Base-by-base conservation (phyloP, 2,113 vertebrate genomes). In the Pterocles orientalis region DNA sequence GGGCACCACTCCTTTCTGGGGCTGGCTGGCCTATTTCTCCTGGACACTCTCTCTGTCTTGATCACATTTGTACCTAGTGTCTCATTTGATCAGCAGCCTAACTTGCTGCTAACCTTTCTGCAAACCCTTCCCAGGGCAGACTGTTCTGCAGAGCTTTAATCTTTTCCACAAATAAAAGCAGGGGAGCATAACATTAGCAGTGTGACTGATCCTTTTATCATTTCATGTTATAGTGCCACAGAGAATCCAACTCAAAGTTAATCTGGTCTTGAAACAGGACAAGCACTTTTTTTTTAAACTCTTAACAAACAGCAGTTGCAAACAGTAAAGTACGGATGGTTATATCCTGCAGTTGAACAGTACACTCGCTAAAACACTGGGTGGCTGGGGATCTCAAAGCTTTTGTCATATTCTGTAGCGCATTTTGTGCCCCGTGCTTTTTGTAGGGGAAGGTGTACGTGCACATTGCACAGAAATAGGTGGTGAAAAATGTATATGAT, bases 81-180 rank as follows among this genome's bases (percentile, higher is more conserved):
- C 57, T 57, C 73, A 82, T 89, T 89, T 92, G 61, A 92, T 77
- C 57, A 94, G 73, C 62, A 89, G 73, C 41, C 73, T 91, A 76
- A 87, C 81, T 88, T 82, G 71, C 81, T 89, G 86, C 61, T 91
- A 87, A 76, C 77, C 80, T 69, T 92, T 82, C 89, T 60, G 86
- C 62, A 91, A 80, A 61, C 28, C 78, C 58, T 69, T 87, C 54
- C 48, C 65, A 58, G 57, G 25, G 25, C 90, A 81, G 72, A 21
- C 17, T 71, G 76, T 50, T 88, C 65, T 71, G 60, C 34, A 92
- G 43, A 84, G 80, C 82, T 95, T 92, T 92, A 86, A 97, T 82
- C 64, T 94, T 90, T 76, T 81, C 39, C 72, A 79, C 41, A 57
- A 94, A 96, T 88, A 86, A 86, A 96, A 88, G 94, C 79, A 93